Evolutionary conservation across 2,888 invertebrate species (phyloP).

Genomic region (Belgica antarctica): DNA sequence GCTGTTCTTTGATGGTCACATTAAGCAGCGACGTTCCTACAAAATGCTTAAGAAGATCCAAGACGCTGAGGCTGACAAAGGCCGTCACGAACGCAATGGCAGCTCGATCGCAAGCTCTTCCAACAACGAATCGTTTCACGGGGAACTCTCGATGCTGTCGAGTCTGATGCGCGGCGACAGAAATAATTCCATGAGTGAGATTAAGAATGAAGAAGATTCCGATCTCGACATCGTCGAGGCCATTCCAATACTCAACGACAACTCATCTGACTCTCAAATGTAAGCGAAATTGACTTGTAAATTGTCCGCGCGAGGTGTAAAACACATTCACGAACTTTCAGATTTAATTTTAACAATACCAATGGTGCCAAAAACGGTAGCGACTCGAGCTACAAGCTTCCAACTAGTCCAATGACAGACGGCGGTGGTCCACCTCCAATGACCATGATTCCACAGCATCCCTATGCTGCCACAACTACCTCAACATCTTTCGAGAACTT

Average conservation of each 20-base stretch:
- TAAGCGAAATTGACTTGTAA: not conserved
- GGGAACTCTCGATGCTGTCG: slow-evolving; percentile 29
- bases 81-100: not conserved
- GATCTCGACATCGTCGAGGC: slow-evolving; percentile 41
- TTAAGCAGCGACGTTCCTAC: slow-evolving; percentile 53
- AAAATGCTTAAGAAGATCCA: slow-evolving; percentile 48
- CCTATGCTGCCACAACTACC: slow-evolving; percentile 36
- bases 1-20: slow-evolving; percentile 54
- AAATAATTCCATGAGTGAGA: slow-evolving; percentile 19
- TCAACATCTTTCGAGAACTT: slow-evolving; percentile 24
- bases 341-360: slow-evolving; percentile 34
- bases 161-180: slow-evolving; percentile 9
- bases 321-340: not conserved
- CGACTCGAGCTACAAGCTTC: slow-evolving; percentile 12
- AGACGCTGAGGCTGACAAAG: slow-evolving; percentile 27
- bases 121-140: slow-evolving; percentile 21
- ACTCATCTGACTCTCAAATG: slow-evolving; percentile 36
- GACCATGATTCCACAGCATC: slow-evolving; percentile 39
- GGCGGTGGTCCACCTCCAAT: slow-evolving; percentile 34
- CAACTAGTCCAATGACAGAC: not conserved
- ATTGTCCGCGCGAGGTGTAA: not conserved
- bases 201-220: slow-evolving; percentile 39
- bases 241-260: slow-evolving; percentile 42
- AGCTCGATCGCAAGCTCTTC: slow-evolving; percentile 24
- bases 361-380: slow-evolving; percentile 36